These are phyloP conservation scores for Uria aalge DNA, from an alignment of 2,113 vertebrate species.

Conservation along the genomic window DNA sequence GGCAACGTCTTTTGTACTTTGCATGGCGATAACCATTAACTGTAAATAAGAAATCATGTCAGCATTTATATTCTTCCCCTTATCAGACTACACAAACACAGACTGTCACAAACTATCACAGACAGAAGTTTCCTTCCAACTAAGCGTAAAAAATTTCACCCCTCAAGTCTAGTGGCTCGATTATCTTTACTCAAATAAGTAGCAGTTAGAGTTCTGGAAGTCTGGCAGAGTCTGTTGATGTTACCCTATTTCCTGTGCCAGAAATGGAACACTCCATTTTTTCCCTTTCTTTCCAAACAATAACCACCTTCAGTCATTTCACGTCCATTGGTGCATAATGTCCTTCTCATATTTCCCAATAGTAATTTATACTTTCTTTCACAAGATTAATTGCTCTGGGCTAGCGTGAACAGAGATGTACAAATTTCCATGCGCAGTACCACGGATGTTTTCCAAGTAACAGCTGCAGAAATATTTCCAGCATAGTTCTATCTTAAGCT, in stretches of 20 bases:
- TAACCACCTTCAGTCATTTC: not conserved
- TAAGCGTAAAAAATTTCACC: not conserved
- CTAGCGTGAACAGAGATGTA: not conserved
- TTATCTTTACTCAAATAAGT: not conserved
- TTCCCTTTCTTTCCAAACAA: not conserved
- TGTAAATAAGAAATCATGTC: not conserved
- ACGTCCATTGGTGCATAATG: not conserved
- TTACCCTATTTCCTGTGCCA: not conserved
- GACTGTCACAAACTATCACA: not conserved
- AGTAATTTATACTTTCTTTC: not conserved
- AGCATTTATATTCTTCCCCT: not conserved
- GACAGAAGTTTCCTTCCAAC: not conserved
- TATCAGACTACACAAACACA: not conserved
- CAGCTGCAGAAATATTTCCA: constrained; percentile 49
- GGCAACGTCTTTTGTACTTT: not conserved
- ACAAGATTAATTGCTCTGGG: not conserved
- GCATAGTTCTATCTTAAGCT: not conserved
- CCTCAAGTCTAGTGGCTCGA: not conserved
- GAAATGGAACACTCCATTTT: not conserved
- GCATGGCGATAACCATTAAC: not conserved
- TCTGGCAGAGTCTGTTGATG: not conserved
- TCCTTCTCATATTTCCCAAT: not conserved
- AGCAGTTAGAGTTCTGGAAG: not conserved
- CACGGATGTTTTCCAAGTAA: constrained; percentile 46
- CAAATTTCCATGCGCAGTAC: not conserved